phyloP scores from a whole-genome alignment of 2,888 invertebrate species.

The Calephelis perditalis region DNA sequence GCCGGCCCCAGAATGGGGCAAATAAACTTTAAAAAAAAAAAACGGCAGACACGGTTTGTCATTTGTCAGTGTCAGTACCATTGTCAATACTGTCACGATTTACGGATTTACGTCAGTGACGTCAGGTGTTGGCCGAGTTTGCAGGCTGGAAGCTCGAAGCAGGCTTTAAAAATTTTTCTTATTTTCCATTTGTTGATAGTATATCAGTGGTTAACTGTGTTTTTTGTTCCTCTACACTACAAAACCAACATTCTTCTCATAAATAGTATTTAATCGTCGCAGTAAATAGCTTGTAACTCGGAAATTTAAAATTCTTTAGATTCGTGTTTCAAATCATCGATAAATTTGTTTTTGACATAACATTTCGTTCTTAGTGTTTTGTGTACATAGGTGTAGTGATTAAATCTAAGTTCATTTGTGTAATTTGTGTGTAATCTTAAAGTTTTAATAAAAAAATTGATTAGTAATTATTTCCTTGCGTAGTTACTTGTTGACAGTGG shows the following conservation, averaged over 20 bases:
- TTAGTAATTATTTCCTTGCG: background rate
- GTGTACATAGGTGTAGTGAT: conserved; percentile 11
- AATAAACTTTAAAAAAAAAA: no score
- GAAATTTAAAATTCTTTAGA: background rate
- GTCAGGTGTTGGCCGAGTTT: background rate
- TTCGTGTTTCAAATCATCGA: conserved; percentile 1
- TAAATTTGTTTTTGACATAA: conserved; percentile 9
- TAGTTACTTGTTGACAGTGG: conserved; percentile 10
- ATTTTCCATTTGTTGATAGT: conserved; percentile 18
- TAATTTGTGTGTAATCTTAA: background rate
- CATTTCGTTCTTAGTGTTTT: conserved; percentile 6
- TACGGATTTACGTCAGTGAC: background rate
- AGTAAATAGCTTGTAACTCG: background rate
- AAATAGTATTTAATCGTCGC: background rate
- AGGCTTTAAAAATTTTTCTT: background rate
- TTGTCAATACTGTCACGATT: background rate
- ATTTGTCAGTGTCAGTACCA: no score
- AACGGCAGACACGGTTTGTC: no score
- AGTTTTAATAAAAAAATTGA: background rate
- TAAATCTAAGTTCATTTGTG: background rate
- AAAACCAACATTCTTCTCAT: background rate
- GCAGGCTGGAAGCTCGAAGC: background rate
- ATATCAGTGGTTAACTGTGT: conserved; percentile 3
- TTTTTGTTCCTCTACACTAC: background rate
- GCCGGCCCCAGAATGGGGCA: no score